phyloP scores from a whole-genome alignment of 1,140 invertebrate species.

The Zaprionus tsacasi region DNA sequence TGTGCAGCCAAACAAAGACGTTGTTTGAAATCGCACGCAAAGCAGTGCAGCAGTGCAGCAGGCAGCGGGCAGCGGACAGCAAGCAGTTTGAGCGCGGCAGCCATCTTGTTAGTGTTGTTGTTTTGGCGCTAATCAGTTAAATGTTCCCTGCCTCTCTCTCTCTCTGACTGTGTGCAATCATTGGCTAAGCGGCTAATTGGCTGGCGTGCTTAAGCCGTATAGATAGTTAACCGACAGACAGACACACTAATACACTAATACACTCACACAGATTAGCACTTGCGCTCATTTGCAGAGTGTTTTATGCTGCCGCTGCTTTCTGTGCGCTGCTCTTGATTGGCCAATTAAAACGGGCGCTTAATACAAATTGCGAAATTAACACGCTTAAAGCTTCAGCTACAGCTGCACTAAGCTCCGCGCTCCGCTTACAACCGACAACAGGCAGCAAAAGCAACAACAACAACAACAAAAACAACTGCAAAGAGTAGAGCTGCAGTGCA shows the following conservation, averaged over 20 bases:
- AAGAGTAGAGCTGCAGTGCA: background rate
- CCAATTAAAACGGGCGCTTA: constrained; percentile 54
- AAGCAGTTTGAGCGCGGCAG: background rate
- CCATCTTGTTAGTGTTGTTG: constrained; percentile 5
- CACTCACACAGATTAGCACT: constrained; percentile 6
- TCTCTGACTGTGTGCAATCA: background rate
- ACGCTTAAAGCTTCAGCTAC: constrained; percentile 40
- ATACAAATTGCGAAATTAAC: constrained; percentile 58
- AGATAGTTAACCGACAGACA: constrained; percentile 7
- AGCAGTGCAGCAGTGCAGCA: constrained; percentile 3
- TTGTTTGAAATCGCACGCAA: background rate
- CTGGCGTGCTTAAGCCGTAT: constrained; percentile 30
- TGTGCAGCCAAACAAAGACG: constrained; percentile 21
- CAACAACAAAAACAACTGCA: constrained; percentile 9
- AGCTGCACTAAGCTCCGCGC: background rate
- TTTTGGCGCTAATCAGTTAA: constrained; percentile 13
- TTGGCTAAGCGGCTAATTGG: constrained; percentile 35
- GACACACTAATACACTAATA: background rate
- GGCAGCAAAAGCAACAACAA: constrained; percentile 27
- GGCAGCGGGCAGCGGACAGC: background rate
- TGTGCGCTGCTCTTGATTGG: constrained; percentile 30
- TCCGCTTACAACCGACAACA: constrained; percentile 5
- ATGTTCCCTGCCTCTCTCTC: background rate
- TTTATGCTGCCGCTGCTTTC: constrained; percentile 22
- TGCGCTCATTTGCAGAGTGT: constrained; percentile 39